Evolutionary conservation across 2,113 vertebrate genomes (phyloP).

Genomic region (Stercorarius parasiticus): DNA sequence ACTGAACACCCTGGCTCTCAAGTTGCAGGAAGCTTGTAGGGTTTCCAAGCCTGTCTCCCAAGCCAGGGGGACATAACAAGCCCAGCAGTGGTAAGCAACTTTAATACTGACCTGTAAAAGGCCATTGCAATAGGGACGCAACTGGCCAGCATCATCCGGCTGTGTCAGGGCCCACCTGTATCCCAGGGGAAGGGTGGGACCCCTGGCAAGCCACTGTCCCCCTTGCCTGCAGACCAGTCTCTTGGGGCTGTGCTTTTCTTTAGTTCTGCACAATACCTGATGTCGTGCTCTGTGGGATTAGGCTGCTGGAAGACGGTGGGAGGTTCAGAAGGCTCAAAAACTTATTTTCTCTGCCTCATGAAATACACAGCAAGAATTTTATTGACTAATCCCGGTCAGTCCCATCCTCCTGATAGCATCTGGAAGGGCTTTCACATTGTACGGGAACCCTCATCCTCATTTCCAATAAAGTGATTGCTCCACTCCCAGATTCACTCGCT

Average conservation of each 20-base stretch:
- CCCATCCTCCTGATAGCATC: background rate
- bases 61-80: background rate
- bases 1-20: background rate
- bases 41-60: background rate
- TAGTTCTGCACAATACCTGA: background rate
- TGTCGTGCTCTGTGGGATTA: background rate
- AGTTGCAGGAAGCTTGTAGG: background rate
- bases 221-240: background rate
- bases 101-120: background rate
- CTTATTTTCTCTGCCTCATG: background rate
- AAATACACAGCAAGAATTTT: background rate
- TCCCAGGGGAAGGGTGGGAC: background rate
- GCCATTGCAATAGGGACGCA: background rate
- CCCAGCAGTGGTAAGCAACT: background rate
- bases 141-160: rapidly evolving
- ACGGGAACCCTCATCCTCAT: background rate
- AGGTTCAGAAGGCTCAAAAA: background rate
- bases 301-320: background rate
- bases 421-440: background rate
- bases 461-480: background rate
- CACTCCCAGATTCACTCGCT: background rate
- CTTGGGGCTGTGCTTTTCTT: background rate
- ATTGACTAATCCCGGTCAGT: background rate
- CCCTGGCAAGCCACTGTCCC: background rate
- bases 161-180: background rate